These are phyloP conservation scores for Lasius platythorax DNA, from an alignment of 2,888 invertebrate species.

Conservation along the genomic window DNA sequence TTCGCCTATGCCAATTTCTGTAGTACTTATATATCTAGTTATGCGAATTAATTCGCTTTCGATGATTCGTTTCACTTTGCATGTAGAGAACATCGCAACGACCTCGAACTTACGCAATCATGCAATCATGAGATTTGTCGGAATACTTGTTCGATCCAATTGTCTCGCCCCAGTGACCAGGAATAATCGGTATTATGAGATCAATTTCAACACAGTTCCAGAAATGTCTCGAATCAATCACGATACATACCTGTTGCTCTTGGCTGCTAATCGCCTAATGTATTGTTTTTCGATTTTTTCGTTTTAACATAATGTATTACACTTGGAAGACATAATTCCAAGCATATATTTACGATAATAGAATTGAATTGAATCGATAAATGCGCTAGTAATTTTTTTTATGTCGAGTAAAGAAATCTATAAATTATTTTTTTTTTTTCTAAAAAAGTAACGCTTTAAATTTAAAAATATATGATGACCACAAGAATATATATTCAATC, in stretches of 20 bases:
- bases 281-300: neutral
- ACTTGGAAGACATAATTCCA: neutral
- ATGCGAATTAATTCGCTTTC: neutral
- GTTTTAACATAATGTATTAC: neutral
- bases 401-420: neutral
- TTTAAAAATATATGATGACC: neutral
- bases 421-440: neutral
- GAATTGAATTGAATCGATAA: neutral
- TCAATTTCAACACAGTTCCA: neutral
- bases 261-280: conserved; percentile 1
- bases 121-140: conserved; percentile 21
- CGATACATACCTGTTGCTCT: conserved; percentile 31
- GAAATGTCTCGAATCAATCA: conserved; percentile 20
- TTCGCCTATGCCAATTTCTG: neutral
- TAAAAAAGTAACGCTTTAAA: neutral
- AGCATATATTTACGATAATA: neutral
- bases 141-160: conserved; percentile 48
- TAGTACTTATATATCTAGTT: neutral
- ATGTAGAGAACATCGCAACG: conserved; percentile 14
- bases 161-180: conserved; percentile 68
- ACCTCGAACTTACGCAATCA: conserved; percentile 76
- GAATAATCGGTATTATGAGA: conserved; percentile 63
- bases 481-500: neutral
- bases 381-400: neutral
- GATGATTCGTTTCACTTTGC: neutral